Percentiles rank a stretch among this genome's conserved stretches.
Evolutionary conservation across 2,797 vertebrate genomes (phyloP).

Genomic region (Spondyliosoma cantharus): DNA sequence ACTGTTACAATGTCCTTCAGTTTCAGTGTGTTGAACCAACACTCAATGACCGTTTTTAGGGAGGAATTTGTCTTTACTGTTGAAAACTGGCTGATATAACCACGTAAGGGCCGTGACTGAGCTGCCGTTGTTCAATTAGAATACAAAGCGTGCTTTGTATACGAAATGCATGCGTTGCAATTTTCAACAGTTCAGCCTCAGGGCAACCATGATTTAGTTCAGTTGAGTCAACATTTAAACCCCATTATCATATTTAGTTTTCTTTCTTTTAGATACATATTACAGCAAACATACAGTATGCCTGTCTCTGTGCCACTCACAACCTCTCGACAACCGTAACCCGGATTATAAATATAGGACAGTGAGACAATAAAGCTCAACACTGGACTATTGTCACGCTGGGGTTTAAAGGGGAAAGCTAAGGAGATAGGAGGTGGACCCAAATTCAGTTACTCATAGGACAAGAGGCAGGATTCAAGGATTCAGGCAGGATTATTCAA

Average conservation of each 20-base stretch:
- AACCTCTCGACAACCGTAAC: background rate
- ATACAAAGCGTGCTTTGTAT: background rate
- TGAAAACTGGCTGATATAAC: background rate
- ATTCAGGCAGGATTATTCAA: no score
- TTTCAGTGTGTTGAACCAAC: conserved; percentile 5
- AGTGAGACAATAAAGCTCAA: background rate
- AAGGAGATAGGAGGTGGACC: no score
- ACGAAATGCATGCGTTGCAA: background rate
- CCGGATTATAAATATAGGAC: background rate
- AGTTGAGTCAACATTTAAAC: background rate
- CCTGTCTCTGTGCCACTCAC: background rate
- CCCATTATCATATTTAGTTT: background rate
- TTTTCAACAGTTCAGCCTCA: conserved; percentile 1
- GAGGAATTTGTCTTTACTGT: no score
- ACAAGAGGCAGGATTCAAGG: no score
- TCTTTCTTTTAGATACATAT: background rate
- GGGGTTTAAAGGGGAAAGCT: no score
- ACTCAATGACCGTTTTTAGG: background rate
- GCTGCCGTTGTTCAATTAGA: background rate
- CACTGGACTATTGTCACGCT: no score
- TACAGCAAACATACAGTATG: background rate
- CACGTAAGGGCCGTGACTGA: background rate
- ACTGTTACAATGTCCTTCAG: background rate
- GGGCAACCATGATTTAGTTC: background rate
- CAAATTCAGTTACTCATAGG: no score